Base-by-base conservation (phyloP, 2,797 vertebrate genomes). In the Avahi laniger region DNA sequence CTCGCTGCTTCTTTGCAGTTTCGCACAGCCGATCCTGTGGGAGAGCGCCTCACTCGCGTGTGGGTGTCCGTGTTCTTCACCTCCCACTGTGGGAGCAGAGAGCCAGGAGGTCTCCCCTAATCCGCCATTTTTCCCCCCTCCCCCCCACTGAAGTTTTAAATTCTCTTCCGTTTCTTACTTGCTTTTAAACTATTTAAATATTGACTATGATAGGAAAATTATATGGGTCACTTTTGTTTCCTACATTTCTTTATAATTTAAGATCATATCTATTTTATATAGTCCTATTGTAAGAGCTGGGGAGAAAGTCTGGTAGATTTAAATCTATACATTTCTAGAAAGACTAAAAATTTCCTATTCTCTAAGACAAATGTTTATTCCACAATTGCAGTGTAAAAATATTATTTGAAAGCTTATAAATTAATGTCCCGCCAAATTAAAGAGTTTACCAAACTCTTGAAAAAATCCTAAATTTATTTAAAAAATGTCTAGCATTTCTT, bases 161-260 rank as follows among this genome's bases (percentile, higher is more conserved):
- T 75, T 91, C 9, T 72, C 15, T 61, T 72, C 12, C 46, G 24
- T 88, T 93, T 88, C 54, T 57, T 79, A 78, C 54, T 96, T 92
- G 65, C 20, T 85, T 91, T 78, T 82, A 89, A 96, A 79, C 9
- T 86, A 18, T 80, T 24, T 95, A 85, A 83, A 91, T 90, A 69
- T 67, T 97, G 24, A 83, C 79, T 87, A 81, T 75, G 12, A 5
- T 76, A 69, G 24, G 9, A 76, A 61, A 95, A 48, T 78, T 43
- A 73, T n/a, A 11, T 67, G 28, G 33, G 26, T 65, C 59, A 61
- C 17, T 84, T 94, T 96, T 86, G 43, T 94, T 69, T 63, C n/a
- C 41, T 2, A 91, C 5, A 88, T 96, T 89, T 93, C n/a, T 86
- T 41, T 80, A 73, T 75, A 80, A 86, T 90, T 95, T 91, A 78